These are phyloP conservation scores for Heteronetta atricapilla DNA, from an alignment of 2,113 vertebrate genomes.

Conservation along the genomic window DNA sequence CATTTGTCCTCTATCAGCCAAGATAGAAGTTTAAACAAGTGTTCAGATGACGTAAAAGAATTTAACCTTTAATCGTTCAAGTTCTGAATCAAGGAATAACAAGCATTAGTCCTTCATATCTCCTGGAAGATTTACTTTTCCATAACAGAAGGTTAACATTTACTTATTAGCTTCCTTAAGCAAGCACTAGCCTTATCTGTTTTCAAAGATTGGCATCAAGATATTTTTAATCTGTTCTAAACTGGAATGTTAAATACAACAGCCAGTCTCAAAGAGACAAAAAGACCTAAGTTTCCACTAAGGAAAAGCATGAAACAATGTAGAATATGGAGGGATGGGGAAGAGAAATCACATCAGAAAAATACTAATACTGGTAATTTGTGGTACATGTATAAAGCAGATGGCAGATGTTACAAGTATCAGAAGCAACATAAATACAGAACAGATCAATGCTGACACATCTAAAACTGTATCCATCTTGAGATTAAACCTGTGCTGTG, in stretches of 20 bases:
- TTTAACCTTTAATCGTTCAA: not conserved
- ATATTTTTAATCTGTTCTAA: not conserved
- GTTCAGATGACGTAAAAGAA: not conserved
- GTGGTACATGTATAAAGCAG: not conserved
- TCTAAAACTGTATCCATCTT: not conserved
- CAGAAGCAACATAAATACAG: not conserved
- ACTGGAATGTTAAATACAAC: not conserved
- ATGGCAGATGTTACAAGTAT: not conserved
- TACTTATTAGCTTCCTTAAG: not conserved
- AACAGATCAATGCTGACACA: not conserved
- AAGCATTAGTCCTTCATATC: not conserved
- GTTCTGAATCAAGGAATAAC: not conserved
- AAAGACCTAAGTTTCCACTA: not conserved
- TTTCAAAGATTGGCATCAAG: not conserved
- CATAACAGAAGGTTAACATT: not conserved
- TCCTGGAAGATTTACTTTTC: slow-evolving; percentile 11
- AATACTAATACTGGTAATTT: not conserved
- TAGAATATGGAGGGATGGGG: not conserved
- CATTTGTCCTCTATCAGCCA: not conserved
- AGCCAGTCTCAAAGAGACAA: not conserved
- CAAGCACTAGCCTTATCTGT: not conserved
- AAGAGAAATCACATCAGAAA: not conserved
- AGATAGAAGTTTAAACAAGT: not conserved
- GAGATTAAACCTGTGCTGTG: not conserved
- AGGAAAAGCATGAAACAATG: not conserved